Percentiles rank a stretch among this genome's conserved stretches.
Evolutionary conservation across 2,797 vertebrate genomes (phyloP).

Genomic region (Eulemur mongoz): DNA sequence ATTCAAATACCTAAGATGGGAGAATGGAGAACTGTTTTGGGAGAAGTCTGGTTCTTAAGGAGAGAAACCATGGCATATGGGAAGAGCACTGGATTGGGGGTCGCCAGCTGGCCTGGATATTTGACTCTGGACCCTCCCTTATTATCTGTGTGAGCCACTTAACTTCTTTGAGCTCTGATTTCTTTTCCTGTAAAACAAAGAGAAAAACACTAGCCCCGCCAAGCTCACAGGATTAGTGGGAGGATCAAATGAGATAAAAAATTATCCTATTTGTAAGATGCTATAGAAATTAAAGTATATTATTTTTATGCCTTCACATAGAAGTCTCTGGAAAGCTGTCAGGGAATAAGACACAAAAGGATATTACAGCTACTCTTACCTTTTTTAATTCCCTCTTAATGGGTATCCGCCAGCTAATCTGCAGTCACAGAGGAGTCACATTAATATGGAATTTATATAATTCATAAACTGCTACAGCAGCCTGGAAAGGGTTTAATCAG

Average conservation of each 20-base stretch:
- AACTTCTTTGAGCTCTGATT: not conserved
- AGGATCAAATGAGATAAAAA: not conserved
- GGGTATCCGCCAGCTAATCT: constrained; percentile 75
- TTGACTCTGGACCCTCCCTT: not conserved
- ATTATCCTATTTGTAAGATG: constrained; percentile 57
- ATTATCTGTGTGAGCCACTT: not conserved
- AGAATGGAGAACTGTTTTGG: not conserved
- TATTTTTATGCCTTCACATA: constrained; percentile 42
- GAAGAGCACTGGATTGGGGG: not conserved
- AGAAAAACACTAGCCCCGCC: not conserved
- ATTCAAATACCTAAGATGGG: not conserved
- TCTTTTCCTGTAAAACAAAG: constrained; percentile 15
- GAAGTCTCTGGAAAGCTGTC: constrained; percentile 26
- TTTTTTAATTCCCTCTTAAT: constrained; percentile 72
- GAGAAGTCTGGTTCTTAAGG: not conserved
- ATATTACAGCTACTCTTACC: not conserved
- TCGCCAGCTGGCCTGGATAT: not conserved
- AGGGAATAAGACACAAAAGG: constrained; percentile 50
- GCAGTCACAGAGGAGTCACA: constrained; percentile 49
- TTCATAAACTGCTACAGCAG: constrained; percentile 73
- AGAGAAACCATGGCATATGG: not conserved
- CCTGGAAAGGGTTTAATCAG: constrained; percentile 74
- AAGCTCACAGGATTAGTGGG: constrained; percentile 40
- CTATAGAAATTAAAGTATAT: constrained; percentile 29
- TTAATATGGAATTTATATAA: constrained; percentile 76